A percentile compares a stretch with the other conserved stretches of the same genome.
Evolutionary conservation across 2,113 vertebrate genomes (phyloP).

Genomic region (Cebus imitator): DNA sequence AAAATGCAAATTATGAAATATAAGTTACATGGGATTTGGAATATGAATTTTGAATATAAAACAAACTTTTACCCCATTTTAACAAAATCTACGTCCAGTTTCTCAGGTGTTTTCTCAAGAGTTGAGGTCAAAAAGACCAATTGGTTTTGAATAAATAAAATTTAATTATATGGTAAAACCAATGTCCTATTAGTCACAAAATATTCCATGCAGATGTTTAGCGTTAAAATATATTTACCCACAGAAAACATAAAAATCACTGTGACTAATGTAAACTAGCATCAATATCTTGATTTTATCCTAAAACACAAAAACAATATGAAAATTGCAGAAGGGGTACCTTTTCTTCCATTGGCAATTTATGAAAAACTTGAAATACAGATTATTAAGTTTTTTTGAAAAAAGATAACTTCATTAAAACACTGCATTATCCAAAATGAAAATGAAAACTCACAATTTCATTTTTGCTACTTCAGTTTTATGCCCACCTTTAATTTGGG

Average conservation of each 20-base stretch:
- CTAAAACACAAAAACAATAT: neutral
- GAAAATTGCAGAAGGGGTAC: accelerated
- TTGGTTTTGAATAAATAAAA: neutral
- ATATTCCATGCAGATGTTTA: neutral
- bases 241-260: neutral
- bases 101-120: neutral
- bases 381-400: neutral
- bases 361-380: neutral
- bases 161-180: neutral
- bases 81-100: neutral
- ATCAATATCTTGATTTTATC: neutral
- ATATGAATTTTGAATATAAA: neutral
- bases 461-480: neutral
- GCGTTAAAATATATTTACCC: neutral
- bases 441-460: neutral
- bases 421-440: neutral
- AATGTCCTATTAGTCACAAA: neutral
- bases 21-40: too few species aligned
- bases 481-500: neutral
- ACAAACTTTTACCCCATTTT: neutral
- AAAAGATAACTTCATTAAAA: neutral
- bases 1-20: neutral
- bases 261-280: neutral
- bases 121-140: neutral
- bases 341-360: neutral